Evolutionary conservation across 2,888 invertebrate species (phyloP).

Genomic region (Panzeria rudis): DNA sequence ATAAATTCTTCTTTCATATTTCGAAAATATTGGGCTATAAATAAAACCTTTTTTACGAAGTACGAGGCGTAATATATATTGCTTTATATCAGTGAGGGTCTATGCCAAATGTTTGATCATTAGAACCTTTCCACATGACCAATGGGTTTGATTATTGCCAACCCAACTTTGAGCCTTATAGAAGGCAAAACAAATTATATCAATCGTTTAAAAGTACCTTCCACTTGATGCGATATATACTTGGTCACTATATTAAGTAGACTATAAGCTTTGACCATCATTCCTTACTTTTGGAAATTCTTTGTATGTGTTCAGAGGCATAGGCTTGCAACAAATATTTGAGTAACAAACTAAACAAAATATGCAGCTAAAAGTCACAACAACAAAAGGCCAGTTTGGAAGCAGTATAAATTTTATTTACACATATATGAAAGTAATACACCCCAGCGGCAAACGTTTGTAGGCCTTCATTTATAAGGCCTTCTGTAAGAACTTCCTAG

Average conservation of each 20-base stretch:
- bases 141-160: not conserved
- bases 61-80: no score
- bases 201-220: not conserved
- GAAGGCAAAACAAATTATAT: not conserved
- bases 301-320: not conserved
- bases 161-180: not conserved
- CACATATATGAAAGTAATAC: constrained; percentile 35
- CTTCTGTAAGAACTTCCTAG: no score
- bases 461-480: no score
- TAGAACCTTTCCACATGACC: not conserved
- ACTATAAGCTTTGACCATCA: constrained; percentile 16
- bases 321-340: constrained; percentile 5
- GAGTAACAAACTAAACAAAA: constrained; percentile 59
- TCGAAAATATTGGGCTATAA: not conserved
- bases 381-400: constrained; percentile 27
- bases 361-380: constrained; percentile 24
- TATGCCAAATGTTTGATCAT: not conserved
- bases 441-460: no score
- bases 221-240: not conserved
- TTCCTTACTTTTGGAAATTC: constrained; percentile 3
- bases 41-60: not conserved
- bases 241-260: constrained; percentile 1
- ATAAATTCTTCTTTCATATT: not conserved
- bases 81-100: not conserved
- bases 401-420: constrained; percentile 29